Evolutionary conservation across 2,888 invertebrate species (phyloP).

Genomic region (Trisateles emortualis): DNA sequence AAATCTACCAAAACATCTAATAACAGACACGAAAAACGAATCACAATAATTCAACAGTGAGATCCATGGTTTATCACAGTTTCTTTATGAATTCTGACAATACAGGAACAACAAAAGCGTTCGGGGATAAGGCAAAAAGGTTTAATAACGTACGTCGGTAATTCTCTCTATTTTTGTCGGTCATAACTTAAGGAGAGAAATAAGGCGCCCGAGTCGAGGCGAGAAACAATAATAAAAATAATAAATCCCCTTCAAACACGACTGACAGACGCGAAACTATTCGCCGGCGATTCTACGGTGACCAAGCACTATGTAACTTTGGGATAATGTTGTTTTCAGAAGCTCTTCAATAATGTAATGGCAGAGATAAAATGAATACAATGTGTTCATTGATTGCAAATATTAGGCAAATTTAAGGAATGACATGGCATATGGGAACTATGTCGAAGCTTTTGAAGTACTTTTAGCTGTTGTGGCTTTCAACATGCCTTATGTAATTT

Average conservation of each 20-base stretch:
- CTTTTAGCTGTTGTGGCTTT: too few species aligned
- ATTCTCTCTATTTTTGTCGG: constrained; percentile 59
- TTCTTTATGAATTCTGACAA: constrained; percentile 44
- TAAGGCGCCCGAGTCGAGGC: constrained; percentile 68
- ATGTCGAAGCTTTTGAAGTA: too few species aligned
- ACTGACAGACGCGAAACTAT: constrained; percentile 85
- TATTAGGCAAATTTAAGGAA: too few species aligned
- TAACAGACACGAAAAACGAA: constrained; percentile 18
- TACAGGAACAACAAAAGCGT: constrained; percentile 49
- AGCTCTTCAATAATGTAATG: background rate
- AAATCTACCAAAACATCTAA: background rate
- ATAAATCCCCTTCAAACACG: constrained; percentile 84
- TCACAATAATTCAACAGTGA: constrained; percentile 36
- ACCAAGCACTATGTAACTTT: constrained; percentile 30
- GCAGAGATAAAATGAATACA: background rate
- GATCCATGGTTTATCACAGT: constrained; percentile 39
- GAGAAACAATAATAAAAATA: constrained; percentile 85
- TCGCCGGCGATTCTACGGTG: constrained; percentile 65
- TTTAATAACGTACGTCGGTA: constrained; percentile 61
- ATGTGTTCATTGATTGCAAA: too few species aligned
- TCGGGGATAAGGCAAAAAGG: constrained; percentile 55
- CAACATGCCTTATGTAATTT: too few species aligned
- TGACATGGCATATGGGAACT: too few species aligned
- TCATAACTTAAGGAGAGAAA: constrained; percentile 69
- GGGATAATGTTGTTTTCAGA: constrained; percentile 3